A percentile compares a stretch with the other conserved stretches of the same genome.
phyloP scores from a whole-genome alignment of 2,113 vertebrate genomes.

The Plestiodon gilberti region DNA sequence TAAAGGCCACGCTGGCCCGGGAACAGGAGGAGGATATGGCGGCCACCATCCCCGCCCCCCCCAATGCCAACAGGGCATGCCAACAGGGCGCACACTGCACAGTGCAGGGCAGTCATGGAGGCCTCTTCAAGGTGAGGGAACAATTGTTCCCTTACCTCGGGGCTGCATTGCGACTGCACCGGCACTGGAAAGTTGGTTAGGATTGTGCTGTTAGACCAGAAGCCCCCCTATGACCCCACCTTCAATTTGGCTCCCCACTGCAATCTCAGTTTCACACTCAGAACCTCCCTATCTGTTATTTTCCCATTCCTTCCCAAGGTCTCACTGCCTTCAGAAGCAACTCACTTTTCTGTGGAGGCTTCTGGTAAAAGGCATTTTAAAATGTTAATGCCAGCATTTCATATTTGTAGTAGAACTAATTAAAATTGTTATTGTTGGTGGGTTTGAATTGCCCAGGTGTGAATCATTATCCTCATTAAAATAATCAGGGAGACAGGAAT shows the following conservation, averaged over 20 bases:
- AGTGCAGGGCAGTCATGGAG: no score
- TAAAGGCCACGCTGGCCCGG: no score
- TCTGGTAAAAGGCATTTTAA: constrained; percentile 57
- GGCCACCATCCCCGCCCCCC: no score
- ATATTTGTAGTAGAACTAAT: constrained; percentile 77
- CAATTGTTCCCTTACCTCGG: no score
- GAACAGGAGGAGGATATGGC: no score
- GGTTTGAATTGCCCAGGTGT: constrained; percentile 77
- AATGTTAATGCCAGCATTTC: constrained; percentile 74
- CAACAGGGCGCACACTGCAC: no score
- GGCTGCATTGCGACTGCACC: no score
- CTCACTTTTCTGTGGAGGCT: constrained; percentile 14
- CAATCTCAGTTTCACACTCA: neutral
- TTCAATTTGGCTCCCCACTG: neutral
- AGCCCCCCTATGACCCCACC: rapidly evolving
- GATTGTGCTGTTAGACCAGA: neutral
- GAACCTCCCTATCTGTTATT: neutral
- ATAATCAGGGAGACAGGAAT: constrained; percentile 72
- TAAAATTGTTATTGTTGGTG: constrained; percentile 77
- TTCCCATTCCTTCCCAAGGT: neutral
- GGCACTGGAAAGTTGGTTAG: no score
- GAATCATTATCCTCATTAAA: constrained; percentile 81
- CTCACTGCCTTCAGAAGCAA: neutral
- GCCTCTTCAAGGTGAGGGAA: no score
- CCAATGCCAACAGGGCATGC: no score